Evolutionary conservation across 1,140 invertebrate species (phyloP).

Genomic region (Dinoponera quadriceps): DNA sequence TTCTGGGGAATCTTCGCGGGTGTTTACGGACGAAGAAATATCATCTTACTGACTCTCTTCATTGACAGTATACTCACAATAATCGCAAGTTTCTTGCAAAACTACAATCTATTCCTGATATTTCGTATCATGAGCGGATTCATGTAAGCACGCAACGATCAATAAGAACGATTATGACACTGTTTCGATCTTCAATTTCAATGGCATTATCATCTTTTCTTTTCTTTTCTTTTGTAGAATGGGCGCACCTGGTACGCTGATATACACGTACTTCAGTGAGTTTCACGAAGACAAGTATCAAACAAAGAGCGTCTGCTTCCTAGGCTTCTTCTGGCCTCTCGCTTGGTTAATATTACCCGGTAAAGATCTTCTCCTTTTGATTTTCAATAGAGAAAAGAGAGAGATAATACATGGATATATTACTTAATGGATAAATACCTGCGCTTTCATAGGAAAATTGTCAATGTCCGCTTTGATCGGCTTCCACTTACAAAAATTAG

Average conservation of each 20-base stretch:
- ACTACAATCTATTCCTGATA: slow-evolving; percentile 84
- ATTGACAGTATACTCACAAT: slow-evolving; percentile 87
- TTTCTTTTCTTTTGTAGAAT: slow-evolving; percentile 75
- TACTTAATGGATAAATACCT: no score
- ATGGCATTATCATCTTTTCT: not conserved
- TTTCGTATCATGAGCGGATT: slow-evolving; percentile 87
- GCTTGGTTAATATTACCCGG: slow-evolving; percentile 88
- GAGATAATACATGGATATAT: no score
- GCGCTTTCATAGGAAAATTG: no score
- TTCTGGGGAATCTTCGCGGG: slow-evolving; percentile 90
- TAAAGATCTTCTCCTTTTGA: slow-evolving; percentile 62
- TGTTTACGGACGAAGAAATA: slow-evolving; percentile 87
- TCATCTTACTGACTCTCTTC: slow-evolving; percentile 88
- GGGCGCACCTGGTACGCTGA: slow-evolving; percentile 88
- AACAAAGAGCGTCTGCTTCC: slow-evolving; percentile 87
- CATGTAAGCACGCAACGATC: slow-evolving; percentile 84
- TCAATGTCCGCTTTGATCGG: no score
- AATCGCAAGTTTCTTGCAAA: slow-evolving; percentile 85
- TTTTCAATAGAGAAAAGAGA: not conserved
- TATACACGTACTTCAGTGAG: slow-evolving; percentile 88
- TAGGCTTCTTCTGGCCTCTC: slow-evolving; percentile 88
- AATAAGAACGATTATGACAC: not conserved
- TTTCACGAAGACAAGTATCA: slow-evolving; percentile 87
- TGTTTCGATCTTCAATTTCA: not conserved
- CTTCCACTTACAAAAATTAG: no score